Evolutionary conservation across 2,888 invertebrate genomes (phyloP), one percentile per base, ranked within the genome.

Genomic region (Pseudococcus longispinus): DNA sequence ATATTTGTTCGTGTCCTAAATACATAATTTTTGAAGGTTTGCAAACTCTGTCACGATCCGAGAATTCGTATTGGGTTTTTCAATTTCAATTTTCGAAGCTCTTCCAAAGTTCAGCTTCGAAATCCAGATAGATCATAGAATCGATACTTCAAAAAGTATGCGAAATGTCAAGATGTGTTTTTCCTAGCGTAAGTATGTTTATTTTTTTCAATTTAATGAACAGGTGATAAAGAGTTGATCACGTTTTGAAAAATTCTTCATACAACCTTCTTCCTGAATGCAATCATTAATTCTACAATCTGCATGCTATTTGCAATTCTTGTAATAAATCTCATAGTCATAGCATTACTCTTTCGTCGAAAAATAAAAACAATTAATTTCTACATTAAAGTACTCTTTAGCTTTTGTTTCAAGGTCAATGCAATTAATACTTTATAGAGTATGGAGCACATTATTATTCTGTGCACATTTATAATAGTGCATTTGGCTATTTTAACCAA

Each of bases 1-100:
- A 84, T 80, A 80, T 42, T 80, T 80, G 77, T 37, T 60, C 84
- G 37, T 60, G 84, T 84, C 84, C 84, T 84, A 84, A 84, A 84
- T 84, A 84, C 84, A 84, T 84, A 84, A 84, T 84, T 55, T 84
- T 84, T 84, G 77, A 80, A 80, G 77, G 77, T 84, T 55, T 37
- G 32, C 84, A 60, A 32, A 32, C 60, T 84, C 29, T 32, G 60
- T 84, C 84, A 84, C 84, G 84, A 84, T 60, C 13, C 11, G 2
- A 83, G 26, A 26, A 51, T 60, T 60, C 32, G 18, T 42, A 20
- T 20, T 8, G 11, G 9, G 77, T 80, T n/a, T 15, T 23, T 65
- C 51, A 51, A 11, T 55, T 55, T 51, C 51, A 18, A 13, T 8
- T 9, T n/a, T 20, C 20, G 65, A 42, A 80, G n/a, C 46, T 37